Conservation (phyloP, 2,113 vertebrate genomes). For the Bos javanicus region DNA sequence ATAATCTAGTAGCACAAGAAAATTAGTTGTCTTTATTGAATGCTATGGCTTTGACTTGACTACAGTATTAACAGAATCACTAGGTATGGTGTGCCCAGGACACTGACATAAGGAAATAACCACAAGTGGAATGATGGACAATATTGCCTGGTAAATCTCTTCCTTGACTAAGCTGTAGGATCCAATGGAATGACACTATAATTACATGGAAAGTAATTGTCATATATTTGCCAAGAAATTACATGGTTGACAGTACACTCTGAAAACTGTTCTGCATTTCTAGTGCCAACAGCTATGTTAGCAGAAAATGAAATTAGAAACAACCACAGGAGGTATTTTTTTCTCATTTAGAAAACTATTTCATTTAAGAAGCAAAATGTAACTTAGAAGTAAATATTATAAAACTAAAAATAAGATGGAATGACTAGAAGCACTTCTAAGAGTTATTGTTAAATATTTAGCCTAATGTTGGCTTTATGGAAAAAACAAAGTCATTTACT, state of each 20-base stretch:
- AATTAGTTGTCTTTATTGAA: background rate
- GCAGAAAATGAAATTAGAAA: constrained; percentile 71
- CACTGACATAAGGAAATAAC: background rate
- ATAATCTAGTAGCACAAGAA: background rate
- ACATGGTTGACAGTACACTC: constrained; percentile 63
- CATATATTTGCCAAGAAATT: constrained; percentile 75
- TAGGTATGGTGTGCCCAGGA: background rate
- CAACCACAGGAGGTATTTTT: constrained; percentile 65
- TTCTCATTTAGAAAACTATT: constrained; percentile 71
- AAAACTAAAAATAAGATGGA: constrained; percentile 67
- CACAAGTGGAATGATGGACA: background rate
- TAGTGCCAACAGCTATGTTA: constrained; percentile 70
- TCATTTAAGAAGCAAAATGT: constrained; percentile 70
- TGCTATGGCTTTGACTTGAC: background rate
- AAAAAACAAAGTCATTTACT: constrained; percentile 53
- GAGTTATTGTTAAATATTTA: constrained; percentile 61
- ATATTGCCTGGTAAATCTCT: constrained; percentile 8
- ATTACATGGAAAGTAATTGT: constrained; percentile 72
- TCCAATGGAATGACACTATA: constrained; percentile 59
- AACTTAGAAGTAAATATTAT: constrained; percentile 69
- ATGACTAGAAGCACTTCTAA: constrained; percentile 64
- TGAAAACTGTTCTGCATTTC: constrained; percentile 63
- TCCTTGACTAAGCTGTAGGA: constrained; percentile 21
- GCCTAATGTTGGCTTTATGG: constrained; percentile 53
- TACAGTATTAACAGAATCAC: background rate